Conservation (phyloP, 1,140 invertebrate genomes). For the Chironomus striatipennis region DNA sequence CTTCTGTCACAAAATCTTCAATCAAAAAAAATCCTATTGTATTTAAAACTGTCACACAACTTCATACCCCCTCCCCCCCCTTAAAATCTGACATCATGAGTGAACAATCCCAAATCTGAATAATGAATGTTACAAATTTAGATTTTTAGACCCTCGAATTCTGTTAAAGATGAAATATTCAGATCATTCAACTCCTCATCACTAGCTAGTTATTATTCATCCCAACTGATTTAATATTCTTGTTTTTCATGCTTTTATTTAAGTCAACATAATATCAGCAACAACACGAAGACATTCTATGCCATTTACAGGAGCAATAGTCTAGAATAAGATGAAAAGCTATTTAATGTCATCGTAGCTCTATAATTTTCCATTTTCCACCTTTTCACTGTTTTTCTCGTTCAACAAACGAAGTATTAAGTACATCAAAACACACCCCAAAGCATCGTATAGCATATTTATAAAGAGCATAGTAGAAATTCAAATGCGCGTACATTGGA, state of each 20-base stretch:
- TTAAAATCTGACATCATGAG: too few species aligned
- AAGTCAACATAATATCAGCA: not conserved
- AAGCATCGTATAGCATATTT: not conserved
- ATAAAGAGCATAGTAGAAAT: not conserved
- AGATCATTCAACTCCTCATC: too few species aligned
- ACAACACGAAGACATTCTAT: not conserved
- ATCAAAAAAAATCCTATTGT: too few species aligned
- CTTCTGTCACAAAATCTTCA: too few species aligned
- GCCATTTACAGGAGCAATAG: not conserved
- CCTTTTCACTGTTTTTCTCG: not conserved
- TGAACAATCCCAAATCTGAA: too few species aligned
- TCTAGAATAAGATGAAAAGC: not conserved
- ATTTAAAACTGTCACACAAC: too few species aligned
- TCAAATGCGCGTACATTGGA: not conserved
- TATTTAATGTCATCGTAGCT: not conserved
- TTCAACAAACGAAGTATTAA: not conserved
- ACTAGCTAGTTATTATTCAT: too few species aligned
- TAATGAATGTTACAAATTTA: too few species aligned
- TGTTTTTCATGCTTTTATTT: not conserved
- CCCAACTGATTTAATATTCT: not conserved
- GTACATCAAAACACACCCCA: not conserved
- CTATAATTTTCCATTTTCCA: not conserved
- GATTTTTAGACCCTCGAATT: too few species aligned
- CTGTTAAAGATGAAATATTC: too few species aligned
- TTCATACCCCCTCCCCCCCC: too few species aligned